Conservation (phyloP, 2,888 invertebrate species). For the Unio delphinus region DNA sequence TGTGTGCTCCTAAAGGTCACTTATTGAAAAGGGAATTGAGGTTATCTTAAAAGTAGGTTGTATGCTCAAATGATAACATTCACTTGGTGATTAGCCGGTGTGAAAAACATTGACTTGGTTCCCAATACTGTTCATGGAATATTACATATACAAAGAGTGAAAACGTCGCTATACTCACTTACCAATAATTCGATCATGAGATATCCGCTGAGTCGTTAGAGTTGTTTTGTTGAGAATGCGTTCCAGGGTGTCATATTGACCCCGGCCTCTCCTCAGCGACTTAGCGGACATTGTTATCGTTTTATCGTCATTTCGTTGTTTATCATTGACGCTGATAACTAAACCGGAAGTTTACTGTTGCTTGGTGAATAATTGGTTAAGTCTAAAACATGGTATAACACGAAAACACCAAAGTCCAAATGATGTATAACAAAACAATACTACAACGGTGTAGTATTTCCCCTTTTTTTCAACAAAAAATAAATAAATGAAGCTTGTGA, state of each 20-base stretch:
- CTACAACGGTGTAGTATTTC: too few species aligned
- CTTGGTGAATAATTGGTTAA: slow-evolving; percentile 20
- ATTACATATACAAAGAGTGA: background rate
- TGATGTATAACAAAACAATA: too few species aligned
- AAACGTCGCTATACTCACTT: slow-evolving; percentile 19
- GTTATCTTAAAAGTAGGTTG: too few species aligned
- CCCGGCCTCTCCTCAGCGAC: slow-evolving; percentile 35
- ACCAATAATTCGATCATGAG: slow-evolving; percentile 64
- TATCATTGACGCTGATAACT: slow-evolving; percentile 5
- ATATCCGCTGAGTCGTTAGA: slow-evolving; percentile 58
- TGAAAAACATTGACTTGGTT: background rate
- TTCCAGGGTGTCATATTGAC: slow-evolving; percentile 60
- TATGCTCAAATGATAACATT: too few species aligned
- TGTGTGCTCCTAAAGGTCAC: too few species aligned
- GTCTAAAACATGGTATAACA: too few species aligned
- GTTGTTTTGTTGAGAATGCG: slow-evolving; percentile 65
- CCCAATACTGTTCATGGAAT: slow-evolving; percentile 4
- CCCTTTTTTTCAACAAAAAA: too few species aligned
- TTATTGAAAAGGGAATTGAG: too few species aligned
- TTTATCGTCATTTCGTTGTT: slow-evolving; percentile 13
- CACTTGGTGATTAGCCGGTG: too few species aligned
- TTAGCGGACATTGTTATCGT: slow-evolving; percentile 24
- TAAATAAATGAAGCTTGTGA: too few species aligned
- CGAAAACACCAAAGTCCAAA: too few species aligned
- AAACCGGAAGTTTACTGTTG: slow-evolving; percentile 61